Conservation (phyloP, 2,113 vertebrate genomes). For the Phodopus roborovskii region DNA sequence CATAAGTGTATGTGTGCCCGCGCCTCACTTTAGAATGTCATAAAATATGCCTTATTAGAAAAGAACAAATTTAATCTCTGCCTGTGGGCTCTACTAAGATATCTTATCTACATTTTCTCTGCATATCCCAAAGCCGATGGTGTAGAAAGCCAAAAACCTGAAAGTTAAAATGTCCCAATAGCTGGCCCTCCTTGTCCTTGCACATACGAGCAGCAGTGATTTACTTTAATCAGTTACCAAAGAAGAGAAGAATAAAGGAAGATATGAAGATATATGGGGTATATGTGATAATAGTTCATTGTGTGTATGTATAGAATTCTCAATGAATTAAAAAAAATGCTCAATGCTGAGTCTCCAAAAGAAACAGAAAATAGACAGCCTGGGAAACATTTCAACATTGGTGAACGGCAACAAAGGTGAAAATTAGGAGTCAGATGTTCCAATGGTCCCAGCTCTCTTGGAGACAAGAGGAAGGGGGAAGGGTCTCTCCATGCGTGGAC, state of each 20-base stretch:
- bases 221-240: background rate
- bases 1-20: background rate
- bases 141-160: background rate
- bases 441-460: background rate
- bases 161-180: background rate
- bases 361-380: background rate
- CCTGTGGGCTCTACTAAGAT: background rate
- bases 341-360: conserved; percentile 16
- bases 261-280: background rate
- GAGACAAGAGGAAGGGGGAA: background rate
- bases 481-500: accelerated
- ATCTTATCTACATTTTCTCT: background rate
- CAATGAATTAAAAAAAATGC: background rate
- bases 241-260: background rate
- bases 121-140: background rate
- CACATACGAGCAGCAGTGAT: background rate
- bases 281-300: background rate
- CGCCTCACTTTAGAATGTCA: background rate
- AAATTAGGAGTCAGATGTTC: background rate
- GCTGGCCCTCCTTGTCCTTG: no score
- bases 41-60: background rate
- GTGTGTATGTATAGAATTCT: background rate
- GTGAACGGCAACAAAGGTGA: background rate
- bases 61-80: background rate
- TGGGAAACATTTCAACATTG: background rate